Evolutionary conservation across 64 coral and sea anemone species (phyloP).

Genomic region (Porites lutea): DNA sequence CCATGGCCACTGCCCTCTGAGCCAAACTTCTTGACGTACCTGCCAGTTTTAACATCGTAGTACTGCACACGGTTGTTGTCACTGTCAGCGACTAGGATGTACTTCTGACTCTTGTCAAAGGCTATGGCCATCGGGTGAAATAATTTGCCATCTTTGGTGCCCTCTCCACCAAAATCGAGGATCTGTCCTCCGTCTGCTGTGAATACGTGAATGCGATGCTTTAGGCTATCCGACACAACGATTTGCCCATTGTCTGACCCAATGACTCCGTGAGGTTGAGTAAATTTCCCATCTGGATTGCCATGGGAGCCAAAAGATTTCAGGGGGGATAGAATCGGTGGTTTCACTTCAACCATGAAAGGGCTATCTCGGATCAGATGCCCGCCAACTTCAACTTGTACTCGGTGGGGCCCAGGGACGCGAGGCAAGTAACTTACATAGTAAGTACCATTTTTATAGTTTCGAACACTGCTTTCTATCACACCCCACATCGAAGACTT

Average conservation of each 20-base stretch:
- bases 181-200: slow-evolving; percentile 36
- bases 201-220: slow-evolving; percentile 69
- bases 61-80: slow-evolving; percentile 69
- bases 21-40: slow-evolving; percentile 70
- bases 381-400: slow-evolving; percentile 46
- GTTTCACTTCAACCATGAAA: slow-evolving; percentile 60
- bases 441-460: slow-evolving; percentile 62
- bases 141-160: slow-evolving; percentile 62
- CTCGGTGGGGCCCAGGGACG: slow-evolving; percentile 48
- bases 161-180: slow-evolving; percentile 61
- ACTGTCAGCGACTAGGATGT: slow-evolving; percentile 55
- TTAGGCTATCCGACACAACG: slow-evolving; percentile 63
- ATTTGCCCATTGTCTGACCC: slow-evolving; percentile 46
- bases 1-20: slow-evolving; percentile 39
- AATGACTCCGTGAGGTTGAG: slow-evolving; percentile 68
- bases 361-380: slow-evolving; percentile 65
- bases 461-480: slow-evolving; percentile 29
- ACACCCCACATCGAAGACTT: slow-evolving; percentile 37
- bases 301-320: slow-evolving; percentile 74
- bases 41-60: slow-evolving; percentile 64
- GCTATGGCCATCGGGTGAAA: slow-evolving; percentile 62
- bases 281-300: slow-evolving; percentile 50
- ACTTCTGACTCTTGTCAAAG: slow-evolving; percentile 54
- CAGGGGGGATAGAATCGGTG: slow-evolving; percentile 55
- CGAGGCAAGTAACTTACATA: slow-evolving; percentile 51